phyloP scores from a whole-genome alignment of 2,888 invertebrate species.

The Stenoptilia bipunctidactyla region DNA sequence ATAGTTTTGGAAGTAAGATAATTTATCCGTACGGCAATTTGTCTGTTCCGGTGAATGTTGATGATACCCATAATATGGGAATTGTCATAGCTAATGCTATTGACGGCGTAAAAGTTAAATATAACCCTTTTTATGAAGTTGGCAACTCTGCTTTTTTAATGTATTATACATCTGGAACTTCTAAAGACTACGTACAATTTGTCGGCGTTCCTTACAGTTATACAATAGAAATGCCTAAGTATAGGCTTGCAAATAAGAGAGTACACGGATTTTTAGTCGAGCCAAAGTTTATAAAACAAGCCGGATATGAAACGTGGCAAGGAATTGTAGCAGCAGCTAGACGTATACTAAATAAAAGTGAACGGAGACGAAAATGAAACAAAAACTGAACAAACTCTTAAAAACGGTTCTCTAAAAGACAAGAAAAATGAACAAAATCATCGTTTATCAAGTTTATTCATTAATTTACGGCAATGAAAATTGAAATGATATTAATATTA shows the following conservation, averaged over 20 bases:
- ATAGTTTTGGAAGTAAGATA: slow-evolving; percentile 77
- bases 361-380: too few species aligned
- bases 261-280: slow-evolving; percentile 65
- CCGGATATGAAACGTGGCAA: slow-evolving; percentile 46
- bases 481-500: too few species aligned
- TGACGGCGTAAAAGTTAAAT: slow-evolving; percentile 37
- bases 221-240: slow-evolving; percentile 71
- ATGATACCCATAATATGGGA: slow-evolving; percentile 38
- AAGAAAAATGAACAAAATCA: too few species aligned
- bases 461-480: too few species aligned
- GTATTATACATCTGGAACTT: slow-evolving; percentile 73
- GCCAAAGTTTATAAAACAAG: slow-evolving; percentile 56
- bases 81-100: slow-evolving; percentile 44
- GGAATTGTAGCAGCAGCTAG: slow-evolving; percentile 65
- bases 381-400: too few species aligned
- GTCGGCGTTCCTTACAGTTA: slow-evolving; percentile 42
- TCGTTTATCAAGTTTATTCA: too few species aligned
- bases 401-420: too few species aligned
- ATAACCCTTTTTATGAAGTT: slow-evolving; percentile 49
- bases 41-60: slow-evolving; percentile 48
- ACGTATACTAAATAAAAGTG: slow-evolving; percentile 32
- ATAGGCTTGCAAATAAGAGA: slow-evolving; percentile 32
- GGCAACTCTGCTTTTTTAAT: slow-evolving; percentile 59
- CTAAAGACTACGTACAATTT: slow-evolving; percentile 74
- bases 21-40: slow-evolving; percentile 34